Percentiles rank a stretch among this genome's conserved stretches.
Evolutionary conservation across 2,888 invertebrate species (phyloP).

Genomic region (Drosophila lacicola): DNA sequence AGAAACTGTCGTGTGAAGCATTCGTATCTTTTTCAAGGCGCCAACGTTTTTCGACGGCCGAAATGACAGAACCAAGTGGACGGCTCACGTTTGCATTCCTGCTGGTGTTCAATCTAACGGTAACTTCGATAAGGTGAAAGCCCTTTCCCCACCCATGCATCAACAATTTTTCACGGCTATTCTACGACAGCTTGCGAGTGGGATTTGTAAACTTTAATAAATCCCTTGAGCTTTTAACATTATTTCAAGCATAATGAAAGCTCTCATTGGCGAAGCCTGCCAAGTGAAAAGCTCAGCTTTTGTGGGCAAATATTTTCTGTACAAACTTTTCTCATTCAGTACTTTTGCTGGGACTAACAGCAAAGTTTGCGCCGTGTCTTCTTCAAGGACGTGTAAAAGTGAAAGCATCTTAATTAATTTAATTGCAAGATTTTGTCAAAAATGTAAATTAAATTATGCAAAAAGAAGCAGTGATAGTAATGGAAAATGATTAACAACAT

Average conservation of each 20-base stretch:
- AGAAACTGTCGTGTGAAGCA: constrained; percentile 67
- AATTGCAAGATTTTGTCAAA: constrained; percentile 1
- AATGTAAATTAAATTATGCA: constrained; percentile 20
- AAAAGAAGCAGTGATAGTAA: constrained; percentile 3
- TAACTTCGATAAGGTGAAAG: constrained; percentile 24
- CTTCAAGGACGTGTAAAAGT: constrained; percentile 32
- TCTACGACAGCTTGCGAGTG: constrained; percentile 22
- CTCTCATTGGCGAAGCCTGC: constrained; percentile 54
- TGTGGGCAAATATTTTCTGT: constrained; percentile 45
- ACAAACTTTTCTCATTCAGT: constrained; percentile 58
- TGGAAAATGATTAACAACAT: constrained; percentile 3
- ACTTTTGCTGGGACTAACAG: constrained; percentile 52
- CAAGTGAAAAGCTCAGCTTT: constrained; percentile 64
- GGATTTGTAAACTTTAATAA: constrained; percentile 27
- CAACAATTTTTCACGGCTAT: not conserved
- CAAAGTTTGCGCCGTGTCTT: constrained; percentile 37
- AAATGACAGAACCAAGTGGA: constrained; percentile 46
- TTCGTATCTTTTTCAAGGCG: constrained; percentile 39
- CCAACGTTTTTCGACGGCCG: constrained; percentile 19
- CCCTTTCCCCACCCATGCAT: constrained; percentile 10
- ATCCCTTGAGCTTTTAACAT: constrained; percentile 53
- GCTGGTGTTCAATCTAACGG: constrained; percentile 61
- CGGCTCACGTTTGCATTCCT: constrained; percentile 34
- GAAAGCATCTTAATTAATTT: constrained; percentile 5
- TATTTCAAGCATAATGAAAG: constrained; percentile 38